Conservation (phyloP, 2,113 vertebrate species). For the Ahaetulla prasina region DNA sequence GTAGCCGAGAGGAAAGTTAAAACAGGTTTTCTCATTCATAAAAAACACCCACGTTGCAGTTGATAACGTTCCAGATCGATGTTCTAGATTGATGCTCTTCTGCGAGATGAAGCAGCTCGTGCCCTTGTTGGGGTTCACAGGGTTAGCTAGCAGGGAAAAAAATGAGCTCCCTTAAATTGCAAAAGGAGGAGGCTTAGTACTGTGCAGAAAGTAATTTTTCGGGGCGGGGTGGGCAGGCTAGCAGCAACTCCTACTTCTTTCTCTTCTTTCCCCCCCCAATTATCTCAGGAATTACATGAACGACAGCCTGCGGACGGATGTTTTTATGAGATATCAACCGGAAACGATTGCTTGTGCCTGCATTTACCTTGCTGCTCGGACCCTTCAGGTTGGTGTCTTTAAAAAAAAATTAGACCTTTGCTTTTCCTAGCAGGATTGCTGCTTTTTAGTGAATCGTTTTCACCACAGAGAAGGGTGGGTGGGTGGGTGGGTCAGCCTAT, state of each 20-base stretch:
- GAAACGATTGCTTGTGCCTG: constrained; percentile 85
- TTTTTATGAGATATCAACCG: constrained; percentile 81
- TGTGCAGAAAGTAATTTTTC: background rate
- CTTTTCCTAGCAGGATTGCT: background rate
- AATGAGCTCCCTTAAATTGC: constrained; percentile 19
- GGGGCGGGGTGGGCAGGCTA: background rate
- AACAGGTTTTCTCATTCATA: constrained; percentile 77
- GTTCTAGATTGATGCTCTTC: constrained; percentile 38
- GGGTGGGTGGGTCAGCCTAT: background rate
- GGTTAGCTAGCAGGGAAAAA: constrained; percentile 40
- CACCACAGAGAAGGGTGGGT: background rate
- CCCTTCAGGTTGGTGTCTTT: constrained; percentile 70
- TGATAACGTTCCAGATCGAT: constrained; percentile 33
- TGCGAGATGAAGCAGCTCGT: constrained; percentile 28
- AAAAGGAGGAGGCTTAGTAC: background rate
- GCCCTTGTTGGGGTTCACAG: constrained; percentile 45
- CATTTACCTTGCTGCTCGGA: constrained; percentile 80
- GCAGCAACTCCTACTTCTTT: background rate
- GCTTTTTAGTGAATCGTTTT: background rate
- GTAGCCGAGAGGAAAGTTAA: constrained; percentile 67
- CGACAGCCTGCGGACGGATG: constrained; percentile 82
- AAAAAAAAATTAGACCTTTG: background rate
- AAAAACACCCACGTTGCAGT: constrained; percentile 59
- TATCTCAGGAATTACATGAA: constrained; percentile 86
- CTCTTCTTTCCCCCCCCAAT: constrained; percentile 14